Percentiles rank a stretch among this genome's conserved stretches.
phyloP scores from a whole-genome alignment of 2,113 vertebrate genomes.

The Noturus placidus region DNA sequence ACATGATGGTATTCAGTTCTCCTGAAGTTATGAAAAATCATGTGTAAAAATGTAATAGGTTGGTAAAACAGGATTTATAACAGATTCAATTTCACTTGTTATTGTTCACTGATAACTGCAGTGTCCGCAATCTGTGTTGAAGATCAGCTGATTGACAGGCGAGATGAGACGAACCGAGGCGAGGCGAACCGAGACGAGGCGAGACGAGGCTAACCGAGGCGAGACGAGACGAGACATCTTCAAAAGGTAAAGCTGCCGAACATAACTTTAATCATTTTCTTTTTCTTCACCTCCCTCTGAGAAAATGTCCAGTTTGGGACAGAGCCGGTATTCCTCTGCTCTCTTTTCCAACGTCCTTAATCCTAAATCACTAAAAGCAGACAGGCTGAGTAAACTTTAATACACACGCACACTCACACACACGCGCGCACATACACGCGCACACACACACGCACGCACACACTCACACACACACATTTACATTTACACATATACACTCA shows the following conservation, averaged over 20 bases:
- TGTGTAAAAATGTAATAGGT: not conserved
- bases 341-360: slow-evolving; percentile 28
- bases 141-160: slow-evolving; percentile 8
- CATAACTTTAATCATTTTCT: slow-evolving; percentile 8
- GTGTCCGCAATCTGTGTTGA: slow-evolving; percentile 1
- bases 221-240: not conserved
- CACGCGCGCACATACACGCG: too few relatives aligned
- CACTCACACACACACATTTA: too few relatives aligned
- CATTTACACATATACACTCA: too few relatives aligned
- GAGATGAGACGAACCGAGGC: too few relatives aligned
- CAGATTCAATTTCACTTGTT: not conserved
- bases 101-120: not conserved
- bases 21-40: not conserved
- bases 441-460: too few relatives aligned
- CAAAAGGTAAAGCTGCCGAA: too few relatives aligned
- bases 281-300: slow-evolving; percentile 15
- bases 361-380: too few relatives aligned
- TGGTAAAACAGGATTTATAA: not conserved
- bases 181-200: too few relatives aligned
- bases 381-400: too few relatives aligned
- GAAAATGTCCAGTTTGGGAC: slow-evolving; percentile 8
- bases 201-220: not conserved
- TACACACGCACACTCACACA: too few relatives aligned
- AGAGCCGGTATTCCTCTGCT: slow-evolving; percentile 16
- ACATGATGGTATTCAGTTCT: not conserved